These are phyloP conservation scores for Ganaspis sp. DNA, from an alignment of 1,140 invertebrate genomes.

Conservation along the genomic window DNA sequence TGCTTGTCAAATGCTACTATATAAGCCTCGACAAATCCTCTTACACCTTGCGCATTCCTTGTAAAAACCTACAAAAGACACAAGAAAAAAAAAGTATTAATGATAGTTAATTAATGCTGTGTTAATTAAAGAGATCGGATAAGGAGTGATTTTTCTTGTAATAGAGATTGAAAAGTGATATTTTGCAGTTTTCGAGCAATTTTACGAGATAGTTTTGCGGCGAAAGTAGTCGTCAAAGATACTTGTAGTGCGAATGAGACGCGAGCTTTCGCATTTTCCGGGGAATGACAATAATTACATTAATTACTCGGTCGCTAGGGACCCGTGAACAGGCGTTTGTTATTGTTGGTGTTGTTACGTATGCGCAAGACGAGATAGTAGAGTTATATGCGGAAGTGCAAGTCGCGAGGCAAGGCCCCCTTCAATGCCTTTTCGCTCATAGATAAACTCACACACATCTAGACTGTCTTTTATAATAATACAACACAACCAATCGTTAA, in stretches of 20 bases:
- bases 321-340: conserved; percentile 45
- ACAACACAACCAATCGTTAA: background rate
- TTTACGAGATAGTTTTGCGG: background rate
- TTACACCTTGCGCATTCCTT: conserved; percentile 80
- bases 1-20: conserved; percentile 95
- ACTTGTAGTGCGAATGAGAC: conserved; percentile 16
- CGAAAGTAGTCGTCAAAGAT: background rate
- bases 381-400: conserved; percentile 71
- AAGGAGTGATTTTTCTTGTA: no score
- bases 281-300: conserved; percentile 51
- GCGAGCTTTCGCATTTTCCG: conserved; percentile 34
- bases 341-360: conserved; percentile 61
- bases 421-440: conserved; percentile 71
- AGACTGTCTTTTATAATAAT: background rate
- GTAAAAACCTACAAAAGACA: conserved; percentile 79
- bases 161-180: no score
- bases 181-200: background rate
- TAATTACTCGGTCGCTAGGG: conserved; percentile 49
- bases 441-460: conserved; percentile 43
- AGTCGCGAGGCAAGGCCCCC: conserved; percentile 65
- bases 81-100: background rate
- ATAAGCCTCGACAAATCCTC: conserved; percentile 87
- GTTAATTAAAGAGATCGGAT: no score
- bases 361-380: conserved; percentile 65
- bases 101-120: background rate